Evolutionary conservation across 2,113 vertebrate genomes (phyloP).

Genomic region (Clinocottus analis): DNA sequence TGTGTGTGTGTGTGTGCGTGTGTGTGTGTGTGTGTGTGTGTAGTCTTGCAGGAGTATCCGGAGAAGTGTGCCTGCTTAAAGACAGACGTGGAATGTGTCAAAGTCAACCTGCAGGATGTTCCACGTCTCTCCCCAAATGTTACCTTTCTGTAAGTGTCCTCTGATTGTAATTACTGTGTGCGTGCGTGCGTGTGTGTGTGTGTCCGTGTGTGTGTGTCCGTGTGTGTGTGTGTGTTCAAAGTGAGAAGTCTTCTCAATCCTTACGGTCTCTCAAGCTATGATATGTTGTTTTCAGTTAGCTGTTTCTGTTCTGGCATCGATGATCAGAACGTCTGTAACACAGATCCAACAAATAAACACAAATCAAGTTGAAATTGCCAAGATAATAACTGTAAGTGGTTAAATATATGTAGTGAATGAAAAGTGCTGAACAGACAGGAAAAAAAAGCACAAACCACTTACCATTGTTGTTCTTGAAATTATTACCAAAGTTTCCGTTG

Average conservation of each 20-base stretch:
- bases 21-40: slow-evolving; percentile 45
- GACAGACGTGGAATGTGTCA: slow-evolving; percentile 79
- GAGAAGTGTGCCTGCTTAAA: slow-evolving; percentile 75
- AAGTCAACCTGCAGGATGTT: slow-evolving; percentile 72
- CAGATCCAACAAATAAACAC: background rate
- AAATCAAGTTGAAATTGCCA: background rate
- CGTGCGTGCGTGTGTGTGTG: slow-evolving; percentile 7
- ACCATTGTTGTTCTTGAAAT: background rate
- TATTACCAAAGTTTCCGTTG: background rate
- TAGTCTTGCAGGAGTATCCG: slow-evolving; percentile 79
- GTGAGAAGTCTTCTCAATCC: background rate
- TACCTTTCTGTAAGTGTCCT: slow-evolving; percentile 81
- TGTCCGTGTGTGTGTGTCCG: slow-evolving; percentile 4
- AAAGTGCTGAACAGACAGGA: background rate
- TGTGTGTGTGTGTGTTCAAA: background rate
- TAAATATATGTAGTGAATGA: background rate
- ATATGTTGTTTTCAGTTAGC: background rate
- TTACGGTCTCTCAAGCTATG: too few species aligned
- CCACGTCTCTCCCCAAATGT: slow-evolving; percentile 79
- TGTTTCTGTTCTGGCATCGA: background rate
- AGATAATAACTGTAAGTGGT: background rate
- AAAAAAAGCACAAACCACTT: background rate
- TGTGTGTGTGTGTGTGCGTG: slow-evolving; percentile 20
- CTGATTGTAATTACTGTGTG: background rate
- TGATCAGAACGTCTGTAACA: background rate